These are phyloP conservation scores for Acanthosoma haemorrhoidale DNA, from an alignment of 2,888 invertebrate genomes.

Conservation along the genomic window DNA sequence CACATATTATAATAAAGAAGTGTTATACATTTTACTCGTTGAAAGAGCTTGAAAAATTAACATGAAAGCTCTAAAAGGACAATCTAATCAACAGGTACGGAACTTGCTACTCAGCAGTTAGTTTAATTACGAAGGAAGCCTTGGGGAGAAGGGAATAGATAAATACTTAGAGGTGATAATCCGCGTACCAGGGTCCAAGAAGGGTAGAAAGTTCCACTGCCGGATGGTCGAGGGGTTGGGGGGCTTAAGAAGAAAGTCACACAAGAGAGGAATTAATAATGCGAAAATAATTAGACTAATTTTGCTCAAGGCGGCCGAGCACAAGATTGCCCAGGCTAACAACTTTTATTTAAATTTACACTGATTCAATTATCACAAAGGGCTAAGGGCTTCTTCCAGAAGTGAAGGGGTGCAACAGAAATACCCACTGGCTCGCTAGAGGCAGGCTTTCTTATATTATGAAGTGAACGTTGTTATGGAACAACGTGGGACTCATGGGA, in stretches of 20 bases:
- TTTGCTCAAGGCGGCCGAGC: not conserved
- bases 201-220: not conserved
- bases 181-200: not conserved
- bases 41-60: too few species aligned
- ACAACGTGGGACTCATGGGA: too few species aligned
- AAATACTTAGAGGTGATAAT: slow-evolving; percentile 1
- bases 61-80: too few species aligned
- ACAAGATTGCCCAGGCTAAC: not conserved
- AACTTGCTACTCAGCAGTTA: too few species aligned
- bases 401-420: too few species aligned
- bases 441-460: too few species aligned
- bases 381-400: too few species aligned
- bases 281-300: slow-evolving; percentile 10
- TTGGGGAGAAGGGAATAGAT: not conserved
- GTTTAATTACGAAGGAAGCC: not conserved
- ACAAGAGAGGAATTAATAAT: slow-evolving; percentile 8
- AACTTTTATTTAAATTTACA: slow-evolving; percentile 12
- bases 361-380: slow-evolving; percentile 11
- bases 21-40: too few species aligned
- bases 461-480: too few species aligned
- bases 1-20: too few species aligned
- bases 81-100: not conserved
- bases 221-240: too few species aligned
- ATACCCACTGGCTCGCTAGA: too few species aligned
- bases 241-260: not conserved